Evolutionary conservation across 2,888 invertebrate species (phyloP), one percentile per base, ranked within the genome.

Genomic region (Metellina segmentata): DNA sequence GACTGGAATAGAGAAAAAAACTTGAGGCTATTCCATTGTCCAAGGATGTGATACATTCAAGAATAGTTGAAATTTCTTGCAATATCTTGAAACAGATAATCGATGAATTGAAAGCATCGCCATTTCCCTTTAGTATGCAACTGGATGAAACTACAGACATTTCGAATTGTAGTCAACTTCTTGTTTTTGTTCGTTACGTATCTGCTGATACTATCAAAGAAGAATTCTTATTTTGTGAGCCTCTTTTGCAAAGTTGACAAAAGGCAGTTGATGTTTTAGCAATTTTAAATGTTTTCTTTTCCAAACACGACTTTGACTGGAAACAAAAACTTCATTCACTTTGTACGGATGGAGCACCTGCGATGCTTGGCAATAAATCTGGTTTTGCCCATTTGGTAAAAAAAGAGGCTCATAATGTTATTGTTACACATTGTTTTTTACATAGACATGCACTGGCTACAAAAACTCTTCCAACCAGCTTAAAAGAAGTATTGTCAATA

Each of bases 111-210:
- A 79, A 71, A 87, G 79, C 87, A 78, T 87, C 72, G 87, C 87
- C 79, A 83, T 92, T 85, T 70, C 85, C 78, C 90, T 92, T 87
- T 77, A 89, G 89, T 89, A 89, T 89, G 81, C 89, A 78, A 81
- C 48, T 86, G 61, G 82, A 95, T 95, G 88, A 96, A 95, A 69
- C 96, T 95, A 93, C 96, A 96, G 72, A 78, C 52, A 85, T 34
- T 4, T 34, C 4, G 79, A 85, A 90, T 90, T 81, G 71, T 90
- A 78, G 75, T 85, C 53, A 85, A 82, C 90, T 91, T 82, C 70
- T 91, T 75, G 74, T 86, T 91, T 91, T 91, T 86, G 75, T 91
- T 86, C 81, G 77, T 81, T 91, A 91, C 78, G 86, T 82, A 86
- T 81, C 81, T 82, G 75, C 75, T 86, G 82, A 91, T 81, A 79